phyloP scores from a whole-genome alignment of 2,888 invertebrate species.

The Antitype chi region DNA sequence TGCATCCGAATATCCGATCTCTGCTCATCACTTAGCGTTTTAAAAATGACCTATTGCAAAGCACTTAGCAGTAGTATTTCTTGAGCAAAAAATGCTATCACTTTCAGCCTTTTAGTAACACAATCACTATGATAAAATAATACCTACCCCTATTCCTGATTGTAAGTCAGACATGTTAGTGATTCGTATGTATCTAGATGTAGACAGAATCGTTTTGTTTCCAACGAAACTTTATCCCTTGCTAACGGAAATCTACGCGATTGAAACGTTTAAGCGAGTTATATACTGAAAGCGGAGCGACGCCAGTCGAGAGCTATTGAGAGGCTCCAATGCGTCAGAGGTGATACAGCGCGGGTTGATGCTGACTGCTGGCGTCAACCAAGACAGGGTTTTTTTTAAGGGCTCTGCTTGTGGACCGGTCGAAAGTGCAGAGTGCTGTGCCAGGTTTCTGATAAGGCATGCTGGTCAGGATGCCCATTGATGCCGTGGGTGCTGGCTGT shows the following conservation, averaged over 20 bases:
- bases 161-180: slow-evolving; percentile 32
- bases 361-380: no score
- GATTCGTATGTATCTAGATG: slow-evolving; percentile 34
- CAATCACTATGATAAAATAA: slow-evolving; percentile 8
- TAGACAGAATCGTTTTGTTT: slow-evolving; percentile 50
- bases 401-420: not conserved
- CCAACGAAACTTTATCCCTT: slow-evolving; percentile 35
- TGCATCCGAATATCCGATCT: no score
- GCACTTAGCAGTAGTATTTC: not conserved
- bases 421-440: not conserved
- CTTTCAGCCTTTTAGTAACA: slow-evolving; percentile 28
- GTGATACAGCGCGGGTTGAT: no score
- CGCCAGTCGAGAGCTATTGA: not conserved
- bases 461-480: no score
- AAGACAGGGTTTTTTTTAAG: not conserved
- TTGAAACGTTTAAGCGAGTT: slow-evolving; percentile 23
- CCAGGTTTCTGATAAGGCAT: not conserved
- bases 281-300: slow-evolving; percentile 2
- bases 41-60: not conserved
- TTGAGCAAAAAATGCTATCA: not conserved
- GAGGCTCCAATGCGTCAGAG: no score
- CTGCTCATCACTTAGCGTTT: not conserved
- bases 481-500: no score
- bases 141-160: slow-evolving; percentile 1
- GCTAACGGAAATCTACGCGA: slow-evolving; percentile 45